Evolutionary conservation across 2,888 invertebrate species (phyloP), one percentile per base, ranked within the genome.

Genomic region (Drosophila acutilabella): DNA sequence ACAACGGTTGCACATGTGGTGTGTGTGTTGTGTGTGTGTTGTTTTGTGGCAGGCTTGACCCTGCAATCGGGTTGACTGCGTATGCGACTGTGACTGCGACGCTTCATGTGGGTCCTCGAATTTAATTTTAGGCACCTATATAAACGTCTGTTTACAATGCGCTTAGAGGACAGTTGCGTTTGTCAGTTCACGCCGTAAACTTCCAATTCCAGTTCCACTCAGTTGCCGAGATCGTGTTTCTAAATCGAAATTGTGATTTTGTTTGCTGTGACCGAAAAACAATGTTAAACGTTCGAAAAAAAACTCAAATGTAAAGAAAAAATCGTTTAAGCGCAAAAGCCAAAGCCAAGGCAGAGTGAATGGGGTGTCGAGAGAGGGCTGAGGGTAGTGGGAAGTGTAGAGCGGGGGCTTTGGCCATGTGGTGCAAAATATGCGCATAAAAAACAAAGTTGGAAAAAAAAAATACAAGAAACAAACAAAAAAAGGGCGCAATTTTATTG

Each of bases 401-500:
- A n/a, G n/a, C n/a, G 56, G 42, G 38, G 44, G 50, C 62, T 50
- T 53, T 71, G 83, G 83, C 83, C 84, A 84, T 84, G 84, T 89
- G 89, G 88, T 77, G 79, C 88, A 87, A 87, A 83, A 85, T 88
- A 84, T 84, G 88, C 86, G 86, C 88, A 89, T 76, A 89, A 75
- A 78, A 81, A 74, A 83, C 68, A 76, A 79, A 79, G 78, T 78
- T 58, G 61, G 66, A 68, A 67, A 61, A 56, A 18, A 45, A 56
- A 18, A 45, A 42, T 52, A 56, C 51, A 66, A 26, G 16, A 58
- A 65, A 56, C 51, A 66, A 52, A 66, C 57, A 67, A 64, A 74
- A 81, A 71, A 83, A 88, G 74, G 81, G 81, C 72, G 88, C 82
- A 87, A 78, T 89, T 83, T 83, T 89, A 88, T 88, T 83, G 71